Evolutionary conservation across 2,797 vertebrate species (phyloP).

Genomic region (Myotis vivesi): DNA sequence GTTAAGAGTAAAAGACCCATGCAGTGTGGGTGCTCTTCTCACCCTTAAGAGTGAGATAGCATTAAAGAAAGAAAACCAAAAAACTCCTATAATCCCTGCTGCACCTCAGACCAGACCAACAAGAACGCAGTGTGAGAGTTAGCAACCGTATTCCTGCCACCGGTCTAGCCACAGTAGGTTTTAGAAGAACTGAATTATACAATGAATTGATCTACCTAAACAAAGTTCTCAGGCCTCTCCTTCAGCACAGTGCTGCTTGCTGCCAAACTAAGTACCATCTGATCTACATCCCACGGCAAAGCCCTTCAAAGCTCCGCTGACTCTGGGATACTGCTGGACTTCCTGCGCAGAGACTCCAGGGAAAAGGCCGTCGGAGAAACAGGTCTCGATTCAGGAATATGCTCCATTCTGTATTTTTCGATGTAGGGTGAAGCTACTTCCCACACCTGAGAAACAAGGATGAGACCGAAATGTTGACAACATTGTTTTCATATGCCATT

Average conservation of each 20-base stretch:
- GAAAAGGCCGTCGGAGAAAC: conserved; percentile 96
- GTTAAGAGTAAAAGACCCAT: neutral
- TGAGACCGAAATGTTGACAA: neutral
- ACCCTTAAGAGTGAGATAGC: neutral
- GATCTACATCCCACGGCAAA: neutral
- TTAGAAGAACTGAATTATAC: neutral
- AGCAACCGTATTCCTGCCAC: neutral
- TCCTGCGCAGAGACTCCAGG: conserved; percentile 82
- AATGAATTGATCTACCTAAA: neutral
- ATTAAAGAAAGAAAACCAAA: neutral
- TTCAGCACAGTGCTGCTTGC: neutral
- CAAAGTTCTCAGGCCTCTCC: neutral
- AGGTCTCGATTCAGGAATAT: conserved; percentile 93
- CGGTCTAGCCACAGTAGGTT: neutral
- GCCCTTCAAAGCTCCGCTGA: conserved; percentile 69
- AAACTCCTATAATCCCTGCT: neutral
- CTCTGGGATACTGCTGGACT: conserved; percentile 50
- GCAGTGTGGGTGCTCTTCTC: neutral
- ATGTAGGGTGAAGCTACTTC: conserved; percentile 95
- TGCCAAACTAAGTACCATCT: neutral
- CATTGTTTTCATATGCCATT: neutral
- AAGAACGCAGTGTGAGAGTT: neutral
- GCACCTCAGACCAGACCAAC: neutral
- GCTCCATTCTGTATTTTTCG: conserved; percentile 94
- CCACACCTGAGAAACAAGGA: conserved; percentile 90